Conservation (phyloP, 2,113 vertebrate genomes). For the Labeo rohita region DNA sequence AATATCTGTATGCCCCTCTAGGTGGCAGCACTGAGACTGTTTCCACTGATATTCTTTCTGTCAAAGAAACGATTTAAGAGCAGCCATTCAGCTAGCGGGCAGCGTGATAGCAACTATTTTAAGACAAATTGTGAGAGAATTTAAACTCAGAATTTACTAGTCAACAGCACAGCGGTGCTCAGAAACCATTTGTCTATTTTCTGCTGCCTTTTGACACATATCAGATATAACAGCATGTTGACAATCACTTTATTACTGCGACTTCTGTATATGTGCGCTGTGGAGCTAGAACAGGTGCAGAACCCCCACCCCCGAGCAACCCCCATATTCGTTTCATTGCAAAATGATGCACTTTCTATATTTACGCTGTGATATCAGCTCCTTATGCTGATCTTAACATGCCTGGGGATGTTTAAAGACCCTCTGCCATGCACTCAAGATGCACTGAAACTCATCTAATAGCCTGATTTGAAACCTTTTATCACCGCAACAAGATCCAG, state of each 20-base stretch:
- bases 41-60: neutral
- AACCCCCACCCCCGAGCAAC: slow-evolving; percentile 49
- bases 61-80: neutral
- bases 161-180: slow-evolving; percentile 31
- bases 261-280: slow-evolving; percentile 49
- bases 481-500: neutral
- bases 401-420: slow-evolving; percentile 28
- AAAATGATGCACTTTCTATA: slow-evolving; percentile 75
- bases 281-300: slow-evolving; percentile 68
- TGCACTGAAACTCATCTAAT: neutral
- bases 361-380: slow-evolving; percentile 77
- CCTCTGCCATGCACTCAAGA: neutral
- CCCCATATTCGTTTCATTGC: slow-evolving; percentile 73
- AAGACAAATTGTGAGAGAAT: slow-evolving; percentile 7
- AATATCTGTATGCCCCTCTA: neutral
- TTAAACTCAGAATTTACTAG: slow-evolving; percentile 55
- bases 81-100: neutral
- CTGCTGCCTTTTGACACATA: slow-evolving; percentile 50
- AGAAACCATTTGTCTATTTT: slow-evolving; percentile 55
- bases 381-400: slow-evolving; percentile 63
- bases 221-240: slow-evolving; percentile 67
- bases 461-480: neutral
- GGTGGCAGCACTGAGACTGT: neutral
- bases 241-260: slow-evolving; percentile 69
- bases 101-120: slow-evolving; percentile 34